Evolutionary conservation across 2,888 invertebrate genomes (phyloP).

Genomic region (Sinelater perroti): DNA sequence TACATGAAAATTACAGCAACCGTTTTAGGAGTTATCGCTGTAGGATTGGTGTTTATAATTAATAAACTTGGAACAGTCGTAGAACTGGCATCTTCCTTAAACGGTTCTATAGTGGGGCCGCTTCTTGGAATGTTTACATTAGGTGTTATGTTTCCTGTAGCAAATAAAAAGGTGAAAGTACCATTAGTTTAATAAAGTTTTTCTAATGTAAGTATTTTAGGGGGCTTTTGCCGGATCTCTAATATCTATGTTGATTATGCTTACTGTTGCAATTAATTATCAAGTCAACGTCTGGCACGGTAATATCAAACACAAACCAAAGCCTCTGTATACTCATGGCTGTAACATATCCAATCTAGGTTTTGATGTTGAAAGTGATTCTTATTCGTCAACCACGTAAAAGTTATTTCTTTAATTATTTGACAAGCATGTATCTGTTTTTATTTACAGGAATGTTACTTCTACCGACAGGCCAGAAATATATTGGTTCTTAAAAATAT

Average conservation of each 20-base stretch:
- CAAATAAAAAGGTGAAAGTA: constrained; percentile 68
- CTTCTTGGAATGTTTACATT: constrained; percentile 71
- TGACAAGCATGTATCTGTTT: too few relatives aligned
- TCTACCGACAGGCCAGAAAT: too few relatives aligned
- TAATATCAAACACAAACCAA: constrained; percentile 14
- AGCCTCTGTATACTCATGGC: constrained; percentile 30
- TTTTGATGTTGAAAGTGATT: too few relatives aligned
- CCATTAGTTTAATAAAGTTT: too few relatives aligned
- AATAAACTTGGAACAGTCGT: constrained; percentile 72
- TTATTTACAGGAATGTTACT: too few relatives aligned
- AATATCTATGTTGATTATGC: background rate
- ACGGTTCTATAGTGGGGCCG: constrained; percentile 71
- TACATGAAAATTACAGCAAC: constrained; percentile 68
- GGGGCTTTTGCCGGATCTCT: constrained; percentile 57
- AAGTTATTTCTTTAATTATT: too few relatives aligned
- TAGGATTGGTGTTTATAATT: constrained; percentile 65
- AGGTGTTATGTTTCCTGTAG: constrained; percentile 72
- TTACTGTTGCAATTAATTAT: constrained; percentile 36
- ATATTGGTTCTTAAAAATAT: too few relatives aligned
- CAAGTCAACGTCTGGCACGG: constrained; percentile 45
- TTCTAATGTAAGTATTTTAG: too few relatives aligned
- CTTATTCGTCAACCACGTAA: too few relatives aligned
- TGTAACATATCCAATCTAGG: too few relatives aligned
- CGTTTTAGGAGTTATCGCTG: constrained; percentile 63
- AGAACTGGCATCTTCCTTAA: constrained; percentile 69